A percentile compares a stretch with the other conserved stretches of the same genome.
Evolutionary conservation across 2,113 vertebrate species (phyloP).

Genomic region (Triplophysa siluroides): DNA sequence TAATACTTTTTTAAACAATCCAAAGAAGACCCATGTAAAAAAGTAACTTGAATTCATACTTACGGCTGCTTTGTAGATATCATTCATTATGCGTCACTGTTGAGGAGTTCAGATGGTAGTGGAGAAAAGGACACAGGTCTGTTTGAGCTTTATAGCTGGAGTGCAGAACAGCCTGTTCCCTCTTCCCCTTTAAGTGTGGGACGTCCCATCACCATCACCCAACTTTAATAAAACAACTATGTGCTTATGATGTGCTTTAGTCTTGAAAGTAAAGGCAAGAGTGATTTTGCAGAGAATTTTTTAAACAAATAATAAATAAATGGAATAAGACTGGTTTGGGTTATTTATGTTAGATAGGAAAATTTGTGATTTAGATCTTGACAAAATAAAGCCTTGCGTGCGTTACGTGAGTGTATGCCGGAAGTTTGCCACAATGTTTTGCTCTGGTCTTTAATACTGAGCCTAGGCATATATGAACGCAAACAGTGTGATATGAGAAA

Average conservation of each 20-base stretch:
- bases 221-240: neutral
- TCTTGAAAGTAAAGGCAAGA: slow-evolving; percentile 2
- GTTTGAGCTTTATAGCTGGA: slow-evolving; percentile 37
- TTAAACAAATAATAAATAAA: no score
- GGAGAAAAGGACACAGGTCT: neutral
- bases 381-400: no score
- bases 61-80: slow-evolving; percentile 57
- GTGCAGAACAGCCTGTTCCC: neutral
- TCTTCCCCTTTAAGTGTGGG: neutral
- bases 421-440: no score
- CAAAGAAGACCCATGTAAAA: neutral
- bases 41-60: slow-evolving; percentile 8
- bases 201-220: slow-evolving; percentile 31
- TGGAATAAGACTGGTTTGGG: no score
- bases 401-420: no score
- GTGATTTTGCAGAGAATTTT: no score
- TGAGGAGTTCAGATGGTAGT: neutral
- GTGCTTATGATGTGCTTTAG: neutral
- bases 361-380: no score
- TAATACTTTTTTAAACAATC: neutral
- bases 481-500: no score
- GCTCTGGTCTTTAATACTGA: no score
- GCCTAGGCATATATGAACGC: no score
- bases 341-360: no score
- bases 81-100: slow-evolving; percentile 34